Percentiles rank a stretch among this genome's conserved stretches.
Evolutionary conservation across 2,113 vertebrate genomes (phyloP).

Genomic region (Orientallactaga bullata): DNA sequence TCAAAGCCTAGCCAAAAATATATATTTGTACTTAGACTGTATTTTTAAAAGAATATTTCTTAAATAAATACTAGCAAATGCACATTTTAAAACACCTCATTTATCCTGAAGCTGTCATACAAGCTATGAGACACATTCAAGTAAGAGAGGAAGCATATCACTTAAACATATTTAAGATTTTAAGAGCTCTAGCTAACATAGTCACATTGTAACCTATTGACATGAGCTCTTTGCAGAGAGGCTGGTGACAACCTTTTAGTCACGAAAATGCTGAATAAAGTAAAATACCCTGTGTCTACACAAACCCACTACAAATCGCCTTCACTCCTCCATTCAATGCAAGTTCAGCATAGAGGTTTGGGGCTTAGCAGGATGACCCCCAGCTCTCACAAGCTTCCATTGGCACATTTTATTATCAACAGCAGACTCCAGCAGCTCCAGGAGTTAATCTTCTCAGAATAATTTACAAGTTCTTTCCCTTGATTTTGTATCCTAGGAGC

Average conservation of each 20-base stretch:
- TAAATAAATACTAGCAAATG: background rate
- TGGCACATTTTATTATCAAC: conserved; percentile 53
- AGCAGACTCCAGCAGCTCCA: conserved; percentile 18
- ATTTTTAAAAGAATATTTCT: background rate
- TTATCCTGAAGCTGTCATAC: too few relatives aligned
- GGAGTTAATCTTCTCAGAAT: background rate
- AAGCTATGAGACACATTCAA: background rate
- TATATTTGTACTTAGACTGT: background rate
- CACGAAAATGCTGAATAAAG: background rate
- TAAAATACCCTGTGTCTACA: conserved; percentile 2
- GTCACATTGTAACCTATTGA: background rate
- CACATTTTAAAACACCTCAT: background rate
- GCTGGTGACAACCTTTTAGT: background rate
- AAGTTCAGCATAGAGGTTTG: conserved; percentile 29
- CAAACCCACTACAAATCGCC: background rate
- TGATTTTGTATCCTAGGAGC: background rate
- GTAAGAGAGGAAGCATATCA: background rate
- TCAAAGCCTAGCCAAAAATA: background rate
- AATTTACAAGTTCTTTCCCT: background rate
- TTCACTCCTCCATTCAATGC: conserved; percentile 32
- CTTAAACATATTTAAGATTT: background rate
- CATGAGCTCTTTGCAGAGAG: background rate
- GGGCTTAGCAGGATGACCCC: conserved; percentile 39
- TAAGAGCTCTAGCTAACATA: accelerated
- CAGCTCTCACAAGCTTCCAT: background rate